Conservation (phyloP, 1,140 invertebrate species). For the Zophobas atratus region DNA sequence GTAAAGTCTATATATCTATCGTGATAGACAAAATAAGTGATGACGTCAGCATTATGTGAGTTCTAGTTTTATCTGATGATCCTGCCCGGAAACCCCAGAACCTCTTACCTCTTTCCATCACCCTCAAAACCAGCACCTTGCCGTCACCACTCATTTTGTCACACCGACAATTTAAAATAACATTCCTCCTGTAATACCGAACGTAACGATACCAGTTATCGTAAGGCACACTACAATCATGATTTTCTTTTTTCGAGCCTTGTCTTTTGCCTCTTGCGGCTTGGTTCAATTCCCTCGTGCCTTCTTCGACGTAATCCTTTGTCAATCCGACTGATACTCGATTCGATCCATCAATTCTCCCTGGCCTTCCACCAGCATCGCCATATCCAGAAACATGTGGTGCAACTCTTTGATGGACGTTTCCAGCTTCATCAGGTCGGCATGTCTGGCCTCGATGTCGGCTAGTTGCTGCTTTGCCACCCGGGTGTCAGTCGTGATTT, state of each 20-base stretch:
- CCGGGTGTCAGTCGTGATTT: slow-evolving; percentile 99
- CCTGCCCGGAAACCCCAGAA: too few relatives aligned
- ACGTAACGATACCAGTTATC: slow-evolving; percentile 81
- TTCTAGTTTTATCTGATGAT: too few relatives aligned
- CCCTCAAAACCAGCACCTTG: too few relatives aligned
- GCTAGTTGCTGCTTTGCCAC: slow-evolving; percentile 98
- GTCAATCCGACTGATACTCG: slow-evolving; percentile 91
- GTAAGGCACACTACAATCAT: slow-evolving; percentile 86
- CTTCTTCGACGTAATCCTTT: slow-evolving; percentile 84
- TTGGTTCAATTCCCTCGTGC: slow-evolving; percentile 82
- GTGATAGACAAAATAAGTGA: too few relatives aligned
- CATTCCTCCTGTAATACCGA: slow-evolving; percentile 75
- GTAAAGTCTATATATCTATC: too few relatives aligned
- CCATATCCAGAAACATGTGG: slow-evolving; percentile 99
- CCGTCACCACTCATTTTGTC: too few relatives aligned
- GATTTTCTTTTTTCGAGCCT: slow-evolving; percentile 92
- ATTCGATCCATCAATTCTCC: slow-evolving; percentile 94
- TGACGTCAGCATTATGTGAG: too few relatives aligned
- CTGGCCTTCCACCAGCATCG: slow-evolving; percentile 97
- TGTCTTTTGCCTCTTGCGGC: slow-evolving; percentile 88
- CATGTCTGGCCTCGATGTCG: slow-evolving; percentile 97
- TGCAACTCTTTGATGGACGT: slow-evolving; percentile 98
- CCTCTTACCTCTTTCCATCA: too few relatives aligned
- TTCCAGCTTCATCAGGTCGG: slow-evolving; percentile 98
- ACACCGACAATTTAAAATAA: not conserved